phyloP scores from a whole-genome alignment of 2,797 vertebrate genomes.

The Brachyalestes nurse region DNA sequence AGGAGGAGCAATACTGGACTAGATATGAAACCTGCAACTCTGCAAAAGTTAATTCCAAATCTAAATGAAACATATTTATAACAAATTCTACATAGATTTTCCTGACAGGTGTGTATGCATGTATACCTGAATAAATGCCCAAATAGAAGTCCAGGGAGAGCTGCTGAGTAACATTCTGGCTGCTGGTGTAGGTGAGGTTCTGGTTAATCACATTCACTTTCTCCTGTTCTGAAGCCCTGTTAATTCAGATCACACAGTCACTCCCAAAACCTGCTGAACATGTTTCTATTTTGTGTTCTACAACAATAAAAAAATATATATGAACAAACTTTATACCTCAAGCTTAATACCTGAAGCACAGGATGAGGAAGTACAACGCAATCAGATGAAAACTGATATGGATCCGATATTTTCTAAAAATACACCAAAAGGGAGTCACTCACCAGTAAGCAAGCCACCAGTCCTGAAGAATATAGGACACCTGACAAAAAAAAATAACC shows the following conservation, averaged over 20 bases:
- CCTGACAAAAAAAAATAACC: slow-evolving; percentile 69
- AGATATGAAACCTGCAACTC: no score
- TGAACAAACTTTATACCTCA: no score
- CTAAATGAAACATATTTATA: no score
- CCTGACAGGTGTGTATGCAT: not conserved
- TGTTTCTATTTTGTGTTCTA: not conserved
- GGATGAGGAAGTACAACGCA: no score
- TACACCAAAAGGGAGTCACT: slow-evolving; percentile 58
- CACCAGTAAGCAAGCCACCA: slow-evolving; percentile 98
- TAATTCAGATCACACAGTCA: not conserved
- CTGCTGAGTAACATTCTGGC: slow-evolving; percentile 45
- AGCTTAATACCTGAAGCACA: no score
- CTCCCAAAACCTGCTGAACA: not conserved
- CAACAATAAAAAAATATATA: no score
- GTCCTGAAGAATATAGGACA: slow-evolving; percentile 87
- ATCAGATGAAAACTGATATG: not conserved
- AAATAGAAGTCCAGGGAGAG: slow-evolving; percentile 73
- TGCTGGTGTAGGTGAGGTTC: slow-evolving; percentile 14
- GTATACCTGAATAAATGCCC: slow-evolving; percentile 73
- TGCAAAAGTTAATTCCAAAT: no score
- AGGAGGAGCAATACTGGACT: no score
- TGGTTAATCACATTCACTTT: slow-evolving; percentile 49
- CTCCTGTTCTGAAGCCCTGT: slow-evolving; percentile 74
- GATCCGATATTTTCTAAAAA: slow-evolving; percentile 14
- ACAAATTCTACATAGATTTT: no score